These are phyloP conservation scores for Patella depressa DNA, from an alignment of 2,888 invertebrate genomes.

Conservation along the genomic window DNA sequence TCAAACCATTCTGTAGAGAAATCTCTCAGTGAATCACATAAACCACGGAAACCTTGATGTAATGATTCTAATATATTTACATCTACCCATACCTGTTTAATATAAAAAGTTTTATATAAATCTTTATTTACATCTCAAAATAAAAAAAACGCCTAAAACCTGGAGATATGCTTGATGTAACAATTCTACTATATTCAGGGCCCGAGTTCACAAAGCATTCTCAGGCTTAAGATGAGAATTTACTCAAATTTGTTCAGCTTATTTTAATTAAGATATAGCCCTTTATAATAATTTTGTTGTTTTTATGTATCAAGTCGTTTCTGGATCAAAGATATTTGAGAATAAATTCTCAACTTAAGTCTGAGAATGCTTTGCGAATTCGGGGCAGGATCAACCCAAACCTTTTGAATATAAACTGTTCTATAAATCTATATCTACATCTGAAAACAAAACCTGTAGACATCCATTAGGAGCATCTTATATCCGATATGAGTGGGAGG, in stretches of 20 bases:
- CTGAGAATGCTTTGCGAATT: too few relatives aligned
- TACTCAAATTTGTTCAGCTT: too few relatives aligned
- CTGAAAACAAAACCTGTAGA: not conserved
- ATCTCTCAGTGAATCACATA: constrained; percentile 57
- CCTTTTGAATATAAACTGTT: constrained; percentile 41
- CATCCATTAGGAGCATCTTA: too few relatives aligned
- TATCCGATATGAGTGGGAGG: too few relatives aligned
- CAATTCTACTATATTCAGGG: constrained; percentile 65
- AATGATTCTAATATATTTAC: constrained; percentile 63
- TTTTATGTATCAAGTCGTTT: too few relatives aligned
- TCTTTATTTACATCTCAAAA: constrained; percentile 12
- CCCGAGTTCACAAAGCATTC: too few relatives aligned
- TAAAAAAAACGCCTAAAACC: not conserved
- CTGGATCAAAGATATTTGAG: too few relatives aligned
- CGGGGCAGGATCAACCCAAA: constrained; percentile 56
- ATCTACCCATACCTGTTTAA: constrained; percentile 63
- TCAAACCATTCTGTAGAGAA: constrained; percentile 64
- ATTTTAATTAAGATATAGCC: too few relatives aligned
- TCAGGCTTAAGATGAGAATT: too few relatives aligned
- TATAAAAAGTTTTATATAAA: constrained; percentile 13
- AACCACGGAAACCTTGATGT: constrained; percentile 59
- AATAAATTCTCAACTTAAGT: too few relatives aligned
- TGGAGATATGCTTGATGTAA: constrained; percentile 54
- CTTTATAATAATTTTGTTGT: too few relatives aligned
- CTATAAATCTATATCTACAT: constrained; percentile 8